Conservation (phyloP, 2,888 invertebrate genomes). For the Ectobius pallidus region DNA sequence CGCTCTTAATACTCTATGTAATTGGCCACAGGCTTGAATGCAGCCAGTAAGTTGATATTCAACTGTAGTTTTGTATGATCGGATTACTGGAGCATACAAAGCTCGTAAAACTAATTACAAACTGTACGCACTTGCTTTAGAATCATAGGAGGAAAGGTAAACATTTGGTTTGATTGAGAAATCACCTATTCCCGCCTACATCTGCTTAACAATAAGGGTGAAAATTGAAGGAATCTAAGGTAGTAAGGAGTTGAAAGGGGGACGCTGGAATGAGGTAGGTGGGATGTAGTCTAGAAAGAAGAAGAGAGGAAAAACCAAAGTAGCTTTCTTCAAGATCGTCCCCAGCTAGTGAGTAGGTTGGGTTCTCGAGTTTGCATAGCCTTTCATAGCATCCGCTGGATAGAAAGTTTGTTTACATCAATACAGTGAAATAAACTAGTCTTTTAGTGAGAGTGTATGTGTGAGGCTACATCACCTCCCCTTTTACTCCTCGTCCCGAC, state of each 20-base stretch:
- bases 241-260: neutral
- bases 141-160: neutral
- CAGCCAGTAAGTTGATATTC: neutral
- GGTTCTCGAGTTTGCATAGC: conserved; percentile 42
- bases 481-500: conserved; percentile 22
- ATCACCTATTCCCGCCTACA: neutral
- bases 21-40: neutral
- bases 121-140: neutral
- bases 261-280: neutral
- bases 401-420: conserved; percentile 44
- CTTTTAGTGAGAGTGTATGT: conserved; percentile 23
- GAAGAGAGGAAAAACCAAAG: conserved; percentile 21
- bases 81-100: neutral
- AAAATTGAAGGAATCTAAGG: conserved; percentile 9
- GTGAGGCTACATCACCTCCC: conserved; percentile 4
- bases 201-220: conserved; percentile 3
- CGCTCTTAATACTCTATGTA: neutral
- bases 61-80: neutral
- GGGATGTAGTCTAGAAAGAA: neutral
- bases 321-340: conserved; percentile 15
- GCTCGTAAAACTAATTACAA: neutral
- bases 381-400: conserved; percentile 40
- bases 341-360: conserved; percentile 14
- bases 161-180: neutral
- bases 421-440: conserved; percentile 43